Conservation (phyloP, 2,797 vertebrate species). For the Thaleichthys pacificus region DNA sequence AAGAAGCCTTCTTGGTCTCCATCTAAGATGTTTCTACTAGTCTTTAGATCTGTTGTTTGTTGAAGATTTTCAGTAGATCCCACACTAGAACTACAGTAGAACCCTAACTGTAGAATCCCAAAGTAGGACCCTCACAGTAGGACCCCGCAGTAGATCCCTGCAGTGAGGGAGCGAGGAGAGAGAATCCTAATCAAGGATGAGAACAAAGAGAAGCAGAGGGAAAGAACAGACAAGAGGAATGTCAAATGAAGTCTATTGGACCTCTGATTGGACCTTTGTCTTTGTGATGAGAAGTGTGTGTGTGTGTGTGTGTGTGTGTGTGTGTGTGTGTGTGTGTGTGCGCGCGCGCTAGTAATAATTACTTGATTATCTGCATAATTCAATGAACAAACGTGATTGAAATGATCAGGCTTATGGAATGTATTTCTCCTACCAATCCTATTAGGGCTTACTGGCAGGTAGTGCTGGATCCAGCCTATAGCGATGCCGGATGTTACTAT, state of each 20-base stretch:
- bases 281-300: neutral
- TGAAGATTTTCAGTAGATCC: constrained; percentile 12
- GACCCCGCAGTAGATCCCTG: neutral
- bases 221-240: neutral
- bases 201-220: neutral
- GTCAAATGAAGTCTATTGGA: neutral
- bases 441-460: constrained; percentile 32
- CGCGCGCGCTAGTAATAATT: neutral
- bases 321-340: neutral
- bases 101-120: constrained; percentile 15
- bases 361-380: constrained; percentile 2
- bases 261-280: neutral
- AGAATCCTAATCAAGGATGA: no score
- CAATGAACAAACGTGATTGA: neutral
- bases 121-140: constrained; percentile 18
- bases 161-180: no score
- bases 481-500: constrained; percentile 2
- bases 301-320: neutral
- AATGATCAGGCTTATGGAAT: neutral
- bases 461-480: constrained; percentile 35
- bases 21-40: constrained; percentile 37
- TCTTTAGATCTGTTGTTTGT: constrained; percentile 31
- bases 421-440: constrained; percentile 23
- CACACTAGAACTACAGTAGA: neutral
- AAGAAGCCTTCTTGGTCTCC: constrained; percentile 57